A percentile compares a stretch with the other conserved stretches of the same genome.
Conservation (phyloP, 2,113 vertebrate species). For the Gambusia affinis region DNA sequence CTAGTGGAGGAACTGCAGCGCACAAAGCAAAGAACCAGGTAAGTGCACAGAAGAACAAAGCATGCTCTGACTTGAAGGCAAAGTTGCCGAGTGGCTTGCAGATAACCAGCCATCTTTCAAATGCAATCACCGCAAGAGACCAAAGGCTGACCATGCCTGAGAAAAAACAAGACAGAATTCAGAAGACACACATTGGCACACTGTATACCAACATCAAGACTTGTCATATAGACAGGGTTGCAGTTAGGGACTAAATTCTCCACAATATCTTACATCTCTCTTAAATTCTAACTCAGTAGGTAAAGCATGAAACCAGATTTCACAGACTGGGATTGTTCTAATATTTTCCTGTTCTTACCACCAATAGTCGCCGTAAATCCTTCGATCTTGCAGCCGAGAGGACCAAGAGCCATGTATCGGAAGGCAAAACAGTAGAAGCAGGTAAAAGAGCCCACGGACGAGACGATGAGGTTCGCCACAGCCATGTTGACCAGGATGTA, state of each 20-base stretch:
- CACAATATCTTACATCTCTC: background rate
- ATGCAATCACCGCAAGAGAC: slow-evolving; percentile 80
- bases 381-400: slow-evolving; percentile 79
- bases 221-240: background rate
- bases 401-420: slow-evolving; percentile 79
- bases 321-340: background rate
- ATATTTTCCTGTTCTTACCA: slow-evolving; percentile 60
- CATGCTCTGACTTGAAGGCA: slow-evolving; percentile 74
- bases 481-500: slow-evolving; percentile 86
- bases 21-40: slow-evolving; percentile 71
- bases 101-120: slow-evolving; percentile 81
- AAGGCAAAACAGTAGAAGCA: slow-evolving; percentile 77
- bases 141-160: slow-evolving; percentile 82
- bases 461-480: slow-evolving; percentile 78
- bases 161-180: background rate
- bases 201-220: background rate
- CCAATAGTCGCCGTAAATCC: slow-evolving; percentile 79
- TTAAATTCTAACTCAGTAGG: background rate
- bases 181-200: background rate
- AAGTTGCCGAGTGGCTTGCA: slow-evolving; percentile 82
- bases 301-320: background rate
- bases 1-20: slow-evolving; percentile 72
- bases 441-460: slow-evolving; percentile 75
- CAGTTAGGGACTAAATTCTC: background rate
- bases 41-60: slow-evolving; percentile 70